Percentiles rank a stretch among this genome's conserved stretches.
Conservation (phyloP, 30 jellyfish, hydroid and myxozoan genomes). For the Cassiopea xamachana region DNA sequence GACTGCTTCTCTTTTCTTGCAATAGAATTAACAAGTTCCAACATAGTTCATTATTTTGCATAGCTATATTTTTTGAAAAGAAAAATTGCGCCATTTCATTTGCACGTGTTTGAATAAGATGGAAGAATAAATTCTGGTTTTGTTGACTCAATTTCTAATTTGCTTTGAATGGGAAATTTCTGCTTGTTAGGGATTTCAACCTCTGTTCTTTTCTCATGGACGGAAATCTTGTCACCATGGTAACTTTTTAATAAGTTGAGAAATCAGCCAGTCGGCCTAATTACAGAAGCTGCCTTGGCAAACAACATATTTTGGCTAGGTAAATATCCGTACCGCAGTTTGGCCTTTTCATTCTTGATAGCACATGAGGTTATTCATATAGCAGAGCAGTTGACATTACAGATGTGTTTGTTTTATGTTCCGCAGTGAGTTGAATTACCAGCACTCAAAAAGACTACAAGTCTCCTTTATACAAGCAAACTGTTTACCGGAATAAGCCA, state of each 20-base stretch:
- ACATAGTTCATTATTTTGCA: not conserved
- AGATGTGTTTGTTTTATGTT: constrained; percentile 54
- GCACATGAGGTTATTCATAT: constrained; percentile 75
- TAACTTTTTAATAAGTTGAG: constrained; percentile 62
- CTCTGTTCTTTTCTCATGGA: constrained; percentile 1
- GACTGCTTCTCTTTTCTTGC: not conserved
- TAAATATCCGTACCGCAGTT: constrained; percentile 72
- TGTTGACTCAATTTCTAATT: not conserved
- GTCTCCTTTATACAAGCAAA: constrained; percentile 56
- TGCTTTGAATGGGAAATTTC: constrained; percentile 6
- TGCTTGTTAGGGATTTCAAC: constrained; percentile 14
- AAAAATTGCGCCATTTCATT: not conserved
- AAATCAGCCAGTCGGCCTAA: constrained; percentile 78
- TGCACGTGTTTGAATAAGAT: not conserved
- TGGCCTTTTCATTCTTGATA: constrained; percentile 76
- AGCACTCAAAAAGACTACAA: constrained; percentile 25
- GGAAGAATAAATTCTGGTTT: not conserved
- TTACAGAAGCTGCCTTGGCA: constrained; percentile 72
- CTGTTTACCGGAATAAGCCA: constrained; percentile 1
- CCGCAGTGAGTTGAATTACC: constrained; percentile 38
- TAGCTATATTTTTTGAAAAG: not conserved
- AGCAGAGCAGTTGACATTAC: constrained; percentile 42
- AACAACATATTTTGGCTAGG: constrained; percentile 73
- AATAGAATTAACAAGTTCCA: not conserved
- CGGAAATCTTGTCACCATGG: constrained; percentile 70